Evolutionary conservation across 2,888 invertebrate species (phyloP).

Genomic region (Patella depressa): DNA sequence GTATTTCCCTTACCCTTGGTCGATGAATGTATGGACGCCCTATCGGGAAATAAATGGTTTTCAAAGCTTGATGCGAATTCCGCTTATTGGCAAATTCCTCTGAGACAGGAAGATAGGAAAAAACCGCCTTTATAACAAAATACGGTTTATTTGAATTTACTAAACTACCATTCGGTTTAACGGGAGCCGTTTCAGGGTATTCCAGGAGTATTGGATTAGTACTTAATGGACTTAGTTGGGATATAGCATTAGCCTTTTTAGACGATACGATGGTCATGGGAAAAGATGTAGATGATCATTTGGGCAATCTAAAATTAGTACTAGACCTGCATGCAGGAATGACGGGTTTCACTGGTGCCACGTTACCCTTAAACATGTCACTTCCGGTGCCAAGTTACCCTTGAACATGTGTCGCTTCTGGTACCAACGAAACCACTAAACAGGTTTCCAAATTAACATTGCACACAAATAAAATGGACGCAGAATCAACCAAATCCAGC

Average conservation of each 20-base stretch:
- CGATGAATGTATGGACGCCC: slow-evolving; percentile 16
- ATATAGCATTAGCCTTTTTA: slow-evolving; percentile 9
- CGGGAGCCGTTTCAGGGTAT: no score
- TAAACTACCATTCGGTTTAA: background rate
- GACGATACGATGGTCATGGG: slow-evolving; percentile 15
- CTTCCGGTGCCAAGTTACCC: no score
- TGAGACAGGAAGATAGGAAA: background rate
- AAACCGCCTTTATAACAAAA: slow-evolving; percentile 21
- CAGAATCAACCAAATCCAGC: no score
- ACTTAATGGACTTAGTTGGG: slow-evolving; percentile 1
- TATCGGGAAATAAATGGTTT: slow-evolving; percentile 9
- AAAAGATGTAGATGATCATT: slow-evolving; percentile 11
- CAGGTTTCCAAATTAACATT: no score
- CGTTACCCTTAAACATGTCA: no score
- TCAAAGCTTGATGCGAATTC: slow-evolving; percentile 18
- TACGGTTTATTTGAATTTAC: slow-evolving; percentile 14
- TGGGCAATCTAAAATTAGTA: slow-evolving; percentile 11
- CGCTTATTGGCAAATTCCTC: slow-evolving; percentile 9
- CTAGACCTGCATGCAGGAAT: no score
- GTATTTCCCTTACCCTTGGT: slow-evolving; percentile 11
- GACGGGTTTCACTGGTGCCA: no score
- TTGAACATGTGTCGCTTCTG: no score
- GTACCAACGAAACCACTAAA: no score
- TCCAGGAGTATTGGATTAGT: background rate
- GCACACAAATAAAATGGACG: no score